Base-by-base conservation (phyloP, 2,888 invertebrate species). In the Leistus spinibarbis region DNA sequence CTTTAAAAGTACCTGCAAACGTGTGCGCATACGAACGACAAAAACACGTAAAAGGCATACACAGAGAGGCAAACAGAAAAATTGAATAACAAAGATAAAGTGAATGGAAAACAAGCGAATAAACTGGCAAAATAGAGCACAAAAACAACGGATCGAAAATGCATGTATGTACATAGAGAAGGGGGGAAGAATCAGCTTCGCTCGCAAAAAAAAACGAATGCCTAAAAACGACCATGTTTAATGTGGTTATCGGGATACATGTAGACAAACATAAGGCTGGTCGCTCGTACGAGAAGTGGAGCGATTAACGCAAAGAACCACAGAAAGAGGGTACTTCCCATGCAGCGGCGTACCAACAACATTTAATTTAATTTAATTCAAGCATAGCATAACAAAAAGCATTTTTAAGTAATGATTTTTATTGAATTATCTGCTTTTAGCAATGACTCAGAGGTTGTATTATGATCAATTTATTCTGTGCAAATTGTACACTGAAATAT, bases 1-100 rank as follows among this genome's bases (percentile, higher is more conserved):
- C 72, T 72, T 66, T 72, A 72, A 72, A 72, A 62, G 27, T 54
- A 72, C 71, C 62, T 70, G 53, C 56, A 17, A 9, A 22, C 71
- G 71, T 54, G 53, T 24, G 64, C 54, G 22, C 60, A 54, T 17
- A 60, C 10, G 66, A 56, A 19, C 54, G 24, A 56, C 24, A 72
- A 65, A 72, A 54, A 70, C 62, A 64, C 20, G 54, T 7, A 16
- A 16, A 72, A 72, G 67, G 67, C 60, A n/a, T n/a, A n/a, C n/a
- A 54, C 53, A 27, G 60, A 53, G 56, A 67, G 67, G 62, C 73
- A 73, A 73, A 73, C 73, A 67, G 54, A 73, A 67, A 73, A 73
- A 73, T 73, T 73, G 73, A 73, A 73, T 73, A 73, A 73, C 73
- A 60, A 60, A 73, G 73, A 73, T 73, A 67, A 73, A 73, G 73